A percentile compares a stretch with the other conserved stretches of the same genome.
phyloP scores from a whole-genome alignment of 2,113 vertebrate species.

The Barbus barbus region DNA sequence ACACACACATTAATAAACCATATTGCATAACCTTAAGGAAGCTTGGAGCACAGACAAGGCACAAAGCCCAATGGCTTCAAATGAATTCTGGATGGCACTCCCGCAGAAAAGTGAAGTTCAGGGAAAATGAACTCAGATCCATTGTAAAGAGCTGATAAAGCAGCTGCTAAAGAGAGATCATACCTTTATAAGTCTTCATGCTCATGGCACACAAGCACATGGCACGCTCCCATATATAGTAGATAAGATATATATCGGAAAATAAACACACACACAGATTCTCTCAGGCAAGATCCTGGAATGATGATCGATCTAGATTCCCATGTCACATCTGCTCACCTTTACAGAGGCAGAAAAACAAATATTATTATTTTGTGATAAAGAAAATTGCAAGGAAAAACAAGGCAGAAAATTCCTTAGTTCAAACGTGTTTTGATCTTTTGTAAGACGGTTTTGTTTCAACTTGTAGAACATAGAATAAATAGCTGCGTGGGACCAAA shows the following conservation, averaged over 20 bases:
- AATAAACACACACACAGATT: constrained; percentile 5
- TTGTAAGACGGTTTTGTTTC: constrained; percentile 66
- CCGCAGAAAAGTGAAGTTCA: background rate
- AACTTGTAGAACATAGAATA: constrained; percentile 64
- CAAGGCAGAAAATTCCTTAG: background rate
- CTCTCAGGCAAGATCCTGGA: background rate
- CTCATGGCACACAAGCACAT: constrained; percentile 21
- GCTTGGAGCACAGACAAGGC: background rate
- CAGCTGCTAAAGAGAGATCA: background rate
- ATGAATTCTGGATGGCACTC: background rate
- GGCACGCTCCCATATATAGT: background rate
- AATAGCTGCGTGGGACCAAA: constrained; percentile 72
- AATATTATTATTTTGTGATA: background rate
- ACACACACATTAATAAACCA: background rate
- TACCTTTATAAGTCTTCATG: constrained; percentile 8
- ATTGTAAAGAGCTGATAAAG: background rate
- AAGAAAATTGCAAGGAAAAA: background rate
- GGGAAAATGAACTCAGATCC: constrained; percentile 23
- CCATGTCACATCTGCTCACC: background rate
- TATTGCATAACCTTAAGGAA: constrained; percentile 19
- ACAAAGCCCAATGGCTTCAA: background rate
- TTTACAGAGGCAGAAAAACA: constrained; percentile 14
- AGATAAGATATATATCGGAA: background rate
- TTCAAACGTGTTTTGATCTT: background rate
- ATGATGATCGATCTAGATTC: background rate